phyloP scores from a whole-genome alignment of 1,140 invertebrate species.

The Pectinophora gossypiella region DNA sequence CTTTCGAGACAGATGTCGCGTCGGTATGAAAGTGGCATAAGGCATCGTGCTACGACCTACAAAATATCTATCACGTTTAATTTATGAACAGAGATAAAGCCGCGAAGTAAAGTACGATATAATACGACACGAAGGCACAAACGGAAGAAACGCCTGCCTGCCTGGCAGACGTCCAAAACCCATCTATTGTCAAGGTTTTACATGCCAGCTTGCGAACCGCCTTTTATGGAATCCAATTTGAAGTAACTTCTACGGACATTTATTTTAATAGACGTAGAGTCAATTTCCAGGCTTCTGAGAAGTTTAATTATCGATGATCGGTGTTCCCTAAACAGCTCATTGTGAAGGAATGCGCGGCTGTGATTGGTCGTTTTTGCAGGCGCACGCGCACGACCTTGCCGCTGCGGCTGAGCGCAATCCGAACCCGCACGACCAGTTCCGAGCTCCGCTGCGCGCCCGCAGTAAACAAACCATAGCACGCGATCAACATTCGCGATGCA shows the following conservation, averaged over 20 bases:
- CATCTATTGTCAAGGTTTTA: not conserved
- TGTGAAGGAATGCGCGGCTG: constrained; percentile 39
- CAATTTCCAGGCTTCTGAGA: not conserved
- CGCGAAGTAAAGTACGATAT: not conserved
- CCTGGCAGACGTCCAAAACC: not conserved
- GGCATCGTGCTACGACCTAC: not conserved
- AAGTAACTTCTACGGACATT: too few species aligned
- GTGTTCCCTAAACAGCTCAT: constrained; percentile 36
- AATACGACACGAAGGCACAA: not conserved
- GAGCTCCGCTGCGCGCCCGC: constrained; percentile 28
- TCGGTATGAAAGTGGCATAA: not conserved
- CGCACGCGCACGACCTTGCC: constrained; percentile 58
- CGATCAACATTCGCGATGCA: too few species aligned
- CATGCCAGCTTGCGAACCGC: not conserved
- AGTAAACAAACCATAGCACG: constrained; percentile 58
- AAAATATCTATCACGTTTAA: not conserved
- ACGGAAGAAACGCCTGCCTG: not conserved
- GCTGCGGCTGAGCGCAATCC: constrained; percentile 33
- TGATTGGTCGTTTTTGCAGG: constrained; percentile 48
- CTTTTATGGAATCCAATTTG: not conserved
- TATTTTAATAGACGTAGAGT: not conserved
- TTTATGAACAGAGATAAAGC: not conserved
- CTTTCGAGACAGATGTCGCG: too few species aligned
- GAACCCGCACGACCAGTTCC: constrained; percentile 40
- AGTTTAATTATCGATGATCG: not conserved